Base-by-base conservation (phyloP, 2,797 vertebrate genomes). In the Petrocephalus sullivani region DNA sequence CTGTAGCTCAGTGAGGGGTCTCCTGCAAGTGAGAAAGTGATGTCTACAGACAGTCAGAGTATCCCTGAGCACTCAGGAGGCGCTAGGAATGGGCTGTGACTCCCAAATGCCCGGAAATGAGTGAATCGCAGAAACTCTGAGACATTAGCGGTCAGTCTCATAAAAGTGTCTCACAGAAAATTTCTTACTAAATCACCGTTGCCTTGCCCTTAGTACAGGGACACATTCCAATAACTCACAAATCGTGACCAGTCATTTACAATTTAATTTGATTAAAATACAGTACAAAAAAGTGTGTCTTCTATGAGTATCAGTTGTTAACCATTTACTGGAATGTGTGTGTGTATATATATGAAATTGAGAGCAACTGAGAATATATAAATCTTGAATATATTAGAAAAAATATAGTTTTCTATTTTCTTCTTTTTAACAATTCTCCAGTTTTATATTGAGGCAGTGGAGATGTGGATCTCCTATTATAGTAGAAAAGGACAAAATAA, bases 301-400 rank as follows among this genome's bases (percentile, higher is more conserved):
- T 64, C 8, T 64, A 12, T 4, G 10, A 64, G 10, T 64, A 10
- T 64, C 23, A 28, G 23, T 64, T 33, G 61, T 28, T 37, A 71
- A 33, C 12, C 64, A 37, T 37, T 71, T 71, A 46, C 41, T 46
- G 41, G 41, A 46, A 46, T 46, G 41, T 46, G 3, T 46, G 41
- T 46, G 41, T 46, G 41, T 46, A 4, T 41, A 3, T 41, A 23
- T 14, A 33, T 64, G 28, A 61, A 28, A 28, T 28, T 28, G 28
- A 67, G 23, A 67, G 23, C 3, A 90, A 90, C 87, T 91, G 89
- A 91, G 88, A 91, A 84, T 89, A 89, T 85, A 87, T 89, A 91
- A 89, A 87, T 88, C 90, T 91, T 81, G 12, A 64, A 90, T 88
- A 90, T 85, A 89, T 91, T 89, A 88, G 75, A 82, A 78, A 86